Evolutionary conservation across 2,797 vertebrate species (phyloP).

Genomic region (Malurus splendens): DNA sequence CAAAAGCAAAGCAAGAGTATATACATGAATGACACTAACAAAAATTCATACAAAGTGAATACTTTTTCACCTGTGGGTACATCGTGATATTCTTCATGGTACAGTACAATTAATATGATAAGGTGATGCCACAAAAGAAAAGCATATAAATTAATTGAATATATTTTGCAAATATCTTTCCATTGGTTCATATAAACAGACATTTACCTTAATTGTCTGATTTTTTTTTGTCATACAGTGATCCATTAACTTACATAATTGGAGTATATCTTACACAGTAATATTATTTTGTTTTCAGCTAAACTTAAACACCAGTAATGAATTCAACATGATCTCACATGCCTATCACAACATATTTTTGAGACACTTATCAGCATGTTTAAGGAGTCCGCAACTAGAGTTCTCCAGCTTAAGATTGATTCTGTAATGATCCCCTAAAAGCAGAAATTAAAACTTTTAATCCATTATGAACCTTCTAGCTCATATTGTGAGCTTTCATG

Average conservation of each 20-base stretch:
- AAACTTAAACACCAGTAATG: not conserved
- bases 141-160: not conserved
- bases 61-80: not conserved
- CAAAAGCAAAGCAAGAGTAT: not conserved
- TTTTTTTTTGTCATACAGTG: not conserved
- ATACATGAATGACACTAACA: not conserved
- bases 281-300: not conserved
- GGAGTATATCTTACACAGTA: not conserved
- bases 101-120: not conserved
- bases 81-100: not conserved
- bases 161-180: not conserved
- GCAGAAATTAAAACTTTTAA: not conserved
- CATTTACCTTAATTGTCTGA: not conserved
- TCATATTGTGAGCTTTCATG: not conserved
- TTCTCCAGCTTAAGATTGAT: accelerated
- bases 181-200: not conserved
- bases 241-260: not conserved
- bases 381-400: not conserved
- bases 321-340: not conserved
- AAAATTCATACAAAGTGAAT: not conserved
- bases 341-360: not conserved
- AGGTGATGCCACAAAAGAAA: not conserved
- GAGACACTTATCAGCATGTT: not conserved
- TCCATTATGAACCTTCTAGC: not conserved
- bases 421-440: not conserved